Percentiles rank a stretch among this genome's conserved stretches.
Conservation (phyloP, 2,113 vertebrate species). For the Rhinopithecus roxellana region DNA sequence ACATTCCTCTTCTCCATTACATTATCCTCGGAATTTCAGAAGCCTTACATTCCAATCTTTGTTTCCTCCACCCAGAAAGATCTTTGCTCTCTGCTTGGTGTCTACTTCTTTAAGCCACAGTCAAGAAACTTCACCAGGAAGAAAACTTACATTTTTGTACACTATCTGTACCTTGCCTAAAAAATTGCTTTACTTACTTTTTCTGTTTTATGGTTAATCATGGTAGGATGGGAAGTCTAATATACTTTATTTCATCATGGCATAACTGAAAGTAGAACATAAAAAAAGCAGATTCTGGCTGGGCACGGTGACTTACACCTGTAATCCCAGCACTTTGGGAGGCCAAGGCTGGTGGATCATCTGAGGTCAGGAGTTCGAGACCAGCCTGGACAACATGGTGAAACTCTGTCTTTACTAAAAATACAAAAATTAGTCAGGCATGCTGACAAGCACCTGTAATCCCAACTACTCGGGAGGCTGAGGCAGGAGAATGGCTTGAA, state of each 20-base stretch:
- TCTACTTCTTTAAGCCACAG: background rate
- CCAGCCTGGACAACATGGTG: too few relatives aligned
- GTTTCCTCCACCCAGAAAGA: background rate
- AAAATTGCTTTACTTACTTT: background rate
- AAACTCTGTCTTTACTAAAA: too few relatives aligned
- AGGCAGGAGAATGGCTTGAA: too few relatives aligned
- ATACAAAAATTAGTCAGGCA: too few relatives aligned
- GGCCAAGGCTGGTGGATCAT: too few relatives aligned
- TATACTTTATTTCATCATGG: background rate
- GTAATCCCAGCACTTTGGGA: too few relatives aligned
- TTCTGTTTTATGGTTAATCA: background rate
- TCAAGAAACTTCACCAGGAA: background rate
- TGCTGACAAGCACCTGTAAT: too few relatives aligned
- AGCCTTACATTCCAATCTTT: background rate
- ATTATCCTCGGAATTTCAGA: background rate
- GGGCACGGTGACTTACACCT: too few relatives aligned
- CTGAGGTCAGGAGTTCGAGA: too few relatives aligned
- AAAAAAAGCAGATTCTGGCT: background rate
- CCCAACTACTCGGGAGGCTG: too few relatives aligned
- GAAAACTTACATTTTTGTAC: background rate
- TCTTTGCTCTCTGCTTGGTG: background rate
- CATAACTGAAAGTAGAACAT: background rate
- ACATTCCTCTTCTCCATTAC: background rate
- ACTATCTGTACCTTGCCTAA: background rate
- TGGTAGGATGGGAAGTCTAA: background rate